phyloP scores from a whole-genome alignment of 2,888 invertebrate species.

The Harpalus rubripes region DNA sequence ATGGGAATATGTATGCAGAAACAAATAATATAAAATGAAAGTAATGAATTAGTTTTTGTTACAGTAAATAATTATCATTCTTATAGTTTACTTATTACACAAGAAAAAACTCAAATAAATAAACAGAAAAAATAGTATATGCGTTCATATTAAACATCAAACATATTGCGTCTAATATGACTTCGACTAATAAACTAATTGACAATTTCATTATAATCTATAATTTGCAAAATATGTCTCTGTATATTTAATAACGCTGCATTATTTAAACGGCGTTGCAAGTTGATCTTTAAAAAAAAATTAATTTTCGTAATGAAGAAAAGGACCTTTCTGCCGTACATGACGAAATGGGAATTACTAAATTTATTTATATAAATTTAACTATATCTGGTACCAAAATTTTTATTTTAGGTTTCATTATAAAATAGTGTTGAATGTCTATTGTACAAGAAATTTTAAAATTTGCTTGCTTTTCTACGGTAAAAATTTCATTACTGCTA shows the following conservation, averaged over 20 bases:
- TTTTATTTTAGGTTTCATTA: constrained; percentile 46
- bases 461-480: constrained; percentile 41
- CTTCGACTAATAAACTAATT: constrained; percentile 5
- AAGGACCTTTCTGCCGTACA: constrained; percentile 68
- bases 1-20: too few species aligned
- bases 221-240: constrained; percentile 45
- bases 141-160: neutral
- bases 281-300: constrained; percentile 66
- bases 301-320: constrained; percentile 67
- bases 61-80: neutral
- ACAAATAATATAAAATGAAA: neutral
- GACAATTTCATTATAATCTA: constrained; percentile 41
- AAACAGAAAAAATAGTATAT: neutral
- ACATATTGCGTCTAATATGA: constrained; percentile 1
- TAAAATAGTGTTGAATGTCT: constrained; percentile 51
- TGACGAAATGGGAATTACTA: constrained; percentile 66
- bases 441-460: constrained; percentile 32
- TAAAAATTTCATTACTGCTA: constrained; percentile 23
- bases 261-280: too few species aligned
- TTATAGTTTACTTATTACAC: neutral
- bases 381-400: constrained; percentile 58
- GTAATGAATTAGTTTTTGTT: neutral
- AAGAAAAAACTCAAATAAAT: neutral
- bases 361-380: constrained; percentile 50
- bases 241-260: too few species aligned